These are phyloP conservation scores for Cyanoderma ruficeps DNA, from an alignment of 2,113 vertebrate genomes.

Conservation along the genomic window DNA sequence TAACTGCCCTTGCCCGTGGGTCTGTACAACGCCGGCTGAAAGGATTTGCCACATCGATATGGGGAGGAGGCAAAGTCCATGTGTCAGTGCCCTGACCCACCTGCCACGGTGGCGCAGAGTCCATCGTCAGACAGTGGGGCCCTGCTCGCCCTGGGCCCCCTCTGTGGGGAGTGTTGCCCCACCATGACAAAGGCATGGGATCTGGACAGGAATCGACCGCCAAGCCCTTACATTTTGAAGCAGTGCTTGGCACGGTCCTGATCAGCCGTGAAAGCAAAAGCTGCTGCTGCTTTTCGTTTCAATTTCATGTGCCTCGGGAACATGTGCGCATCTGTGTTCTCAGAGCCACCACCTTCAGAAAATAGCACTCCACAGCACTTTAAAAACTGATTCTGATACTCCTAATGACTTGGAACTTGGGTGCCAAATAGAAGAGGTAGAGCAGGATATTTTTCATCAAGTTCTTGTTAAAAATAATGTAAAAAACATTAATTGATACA, in stretches of 20 bases:
- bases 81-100: not conserved
- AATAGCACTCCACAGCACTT: not conserved
- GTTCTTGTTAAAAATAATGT: slow-evolving; percentile 39
- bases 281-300: not conserved
- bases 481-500: slow-evolving; percentile 36
- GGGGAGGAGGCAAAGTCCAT: not conserved
- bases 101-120: fast-evolving
- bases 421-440: slow-evolving; percentile 1
- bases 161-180: not conserved
- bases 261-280: not conserved
- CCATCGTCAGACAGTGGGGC: fast-evolving
- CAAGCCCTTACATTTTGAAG: fast-evolving
- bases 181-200: fast-evolving
- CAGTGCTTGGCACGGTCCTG: not conserved
- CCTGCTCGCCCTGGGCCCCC: not conserved
- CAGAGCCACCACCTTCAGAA: not conserved
- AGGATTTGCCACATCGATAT: not conserved
- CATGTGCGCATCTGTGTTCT: fast-evolving
- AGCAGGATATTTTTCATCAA: slow-evolving; percentile 49
- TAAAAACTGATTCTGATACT: not conserved
- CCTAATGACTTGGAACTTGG: not conserved
- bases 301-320: fast-evolving
- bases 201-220: fast-evolving
- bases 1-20: not conserved
- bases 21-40: not conserved